Percentiles rank a stretch among this genome's conserved stretches.
Conservation (phyloP, 2,888 invertebrate species). For the Bombyx huttoni region DNA sequence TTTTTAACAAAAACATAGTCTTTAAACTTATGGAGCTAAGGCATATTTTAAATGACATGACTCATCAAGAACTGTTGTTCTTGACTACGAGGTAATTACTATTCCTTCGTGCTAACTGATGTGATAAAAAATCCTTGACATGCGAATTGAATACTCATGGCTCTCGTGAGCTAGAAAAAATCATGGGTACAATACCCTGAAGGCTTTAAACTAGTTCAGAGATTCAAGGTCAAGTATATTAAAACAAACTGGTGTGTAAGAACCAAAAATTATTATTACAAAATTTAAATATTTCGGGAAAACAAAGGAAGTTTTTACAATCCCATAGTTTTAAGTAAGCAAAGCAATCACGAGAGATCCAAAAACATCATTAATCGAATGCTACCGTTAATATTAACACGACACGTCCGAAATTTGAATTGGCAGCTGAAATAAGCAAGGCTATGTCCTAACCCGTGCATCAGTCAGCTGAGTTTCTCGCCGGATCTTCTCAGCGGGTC, state of each 20-base stretch:
- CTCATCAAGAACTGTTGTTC: not conserved
- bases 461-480: no score
- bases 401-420: no score
- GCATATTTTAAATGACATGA: not conserved
- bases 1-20: not conserved
- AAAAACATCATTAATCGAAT: no score
- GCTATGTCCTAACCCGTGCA: no score
- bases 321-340: no score
- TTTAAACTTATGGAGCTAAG: not conserved
- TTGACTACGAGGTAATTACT: conserved; percentile 2
- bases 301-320: no score
- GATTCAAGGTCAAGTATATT: conserved; percentile 13
- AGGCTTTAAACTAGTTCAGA: conserved; percentile 56
- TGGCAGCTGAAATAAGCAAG: no score
- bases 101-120: conserved; percentile 15
- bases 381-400: no score
- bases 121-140: conserved; percentile 37
- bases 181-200: conserved; percentile 22
- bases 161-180: conserved; percentile 27
- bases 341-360: no score
- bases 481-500: no score
- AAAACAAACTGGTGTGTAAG: not conserved
- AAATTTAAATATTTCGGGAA: not conserved
- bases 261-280: not conserved
- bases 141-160: conserved; percentile 22